A percentile compares a stretch with the other conserved stretches of the same genome.
phyloP scores from a whole-genome alignment of 2,797 vertebrate genomes.

The Sebastes itinus region DNA sequence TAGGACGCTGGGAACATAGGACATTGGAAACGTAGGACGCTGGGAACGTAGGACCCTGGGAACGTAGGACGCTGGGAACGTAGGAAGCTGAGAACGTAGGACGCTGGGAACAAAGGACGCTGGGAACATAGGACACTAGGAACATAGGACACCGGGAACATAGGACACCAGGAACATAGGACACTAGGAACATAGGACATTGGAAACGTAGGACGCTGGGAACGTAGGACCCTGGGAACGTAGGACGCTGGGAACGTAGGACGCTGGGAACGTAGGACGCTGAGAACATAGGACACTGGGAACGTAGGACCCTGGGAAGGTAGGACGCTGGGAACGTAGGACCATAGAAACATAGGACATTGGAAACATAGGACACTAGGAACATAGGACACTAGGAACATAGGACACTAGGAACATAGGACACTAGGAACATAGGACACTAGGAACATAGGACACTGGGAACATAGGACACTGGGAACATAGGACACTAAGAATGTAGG shows the following conservation, averaged over 20 bases:
- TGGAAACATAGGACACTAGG: fast-evolving
- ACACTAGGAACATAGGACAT: fast-evolving
- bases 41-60: fast-evolving
- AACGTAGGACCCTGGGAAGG: fast-evolving
- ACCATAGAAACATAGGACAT: too few relatives aligned
- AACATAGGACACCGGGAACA: fast-evolving
- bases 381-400: fast-evolving
- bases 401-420: fast-evolving
- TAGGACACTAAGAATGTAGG: not conserved
- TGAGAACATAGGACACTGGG: fast-evolving
- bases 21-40: fast-evolving
- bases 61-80: fast-evolving
- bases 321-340: too few relatives aligned
- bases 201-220: not conserved
- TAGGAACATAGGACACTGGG: fast-evolving
- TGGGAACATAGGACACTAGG: fast-evolving
- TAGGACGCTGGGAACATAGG: not conserved
- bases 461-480: fast-evolving
- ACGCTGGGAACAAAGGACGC: fast-evolving
- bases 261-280: fast-evolving
- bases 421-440: too few relatives aligned
- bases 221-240: not conserved
- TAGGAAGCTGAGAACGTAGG: fast-evolving
- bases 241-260: not conserved
- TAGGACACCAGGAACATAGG: fast-evolving